Evolutionary conservation across 2,888 invertebrate species (phyloP).

Genomic region (Aphodius granarius): DNA sequence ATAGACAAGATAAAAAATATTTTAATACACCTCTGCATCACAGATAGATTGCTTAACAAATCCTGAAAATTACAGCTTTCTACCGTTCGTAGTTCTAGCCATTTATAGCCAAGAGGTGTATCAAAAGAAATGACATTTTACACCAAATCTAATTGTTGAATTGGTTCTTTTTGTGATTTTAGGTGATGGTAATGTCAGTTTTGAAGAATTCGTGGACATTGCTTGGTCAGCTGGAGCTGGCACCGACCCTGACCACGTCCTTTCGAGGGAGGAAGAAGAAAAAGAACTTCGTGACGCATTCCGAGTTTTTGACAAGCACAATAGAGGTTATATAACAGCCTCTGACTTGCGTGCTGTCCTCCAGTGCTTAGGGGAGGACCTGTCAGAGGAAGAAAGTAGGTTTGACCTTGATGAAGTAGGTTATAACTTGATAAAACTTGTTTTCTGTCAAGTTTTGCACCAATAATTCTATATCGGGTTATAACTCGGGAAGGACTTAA

Average conservation of each 20-base stretch:
- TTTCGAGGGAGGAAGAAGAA: constrained; percentile 82
- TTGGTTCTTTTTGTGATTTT: constrained; percentile 15
- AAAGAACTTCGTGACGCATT: constrained; percentile 84
- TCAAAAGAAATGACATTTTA: too few relatives aligned
- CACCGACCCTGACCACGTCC: constrained; percentile 48
- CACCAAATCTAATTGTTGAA: background rate
- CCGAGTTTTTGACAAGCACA: constrained; percentile 88
- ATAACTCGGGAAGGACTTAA: background rate
- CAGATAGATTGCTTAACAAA: too few relatives aligned
- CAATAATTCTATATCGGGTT: background rate
- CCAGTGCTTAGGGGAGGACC: constrained; percentile 85
- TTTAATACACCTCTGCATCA: too few relatives aligned
- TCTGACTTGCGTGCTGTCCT: constrained; percentile 85
- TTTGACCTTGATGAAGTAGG: too few relatives aligned
- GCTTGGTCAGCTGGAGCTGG: constrained; percentile 51
- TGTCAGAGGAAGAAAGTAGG: constrained; percentile 89
- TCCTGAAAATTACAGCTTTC: too few relatives aligned
- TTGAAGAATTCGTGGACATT: constrained; percentile 87
- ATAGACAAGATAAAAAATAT: too few relatives aligned
- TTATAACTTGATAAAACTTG: too few relatives aligned
- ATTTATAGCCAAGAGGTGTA: too few relatives aligned
- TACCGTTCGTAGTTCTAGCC: too few relatives aligned
- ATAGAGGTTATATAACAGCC: constrained; percentile 89
- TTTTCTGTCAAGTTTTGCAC: background rate
- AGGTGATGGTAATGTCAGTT: constrained; percentile 88